Base-by-base conservation (phyloP, 2,797 vertebrate species). In the Amniataba percoides region DNA sequence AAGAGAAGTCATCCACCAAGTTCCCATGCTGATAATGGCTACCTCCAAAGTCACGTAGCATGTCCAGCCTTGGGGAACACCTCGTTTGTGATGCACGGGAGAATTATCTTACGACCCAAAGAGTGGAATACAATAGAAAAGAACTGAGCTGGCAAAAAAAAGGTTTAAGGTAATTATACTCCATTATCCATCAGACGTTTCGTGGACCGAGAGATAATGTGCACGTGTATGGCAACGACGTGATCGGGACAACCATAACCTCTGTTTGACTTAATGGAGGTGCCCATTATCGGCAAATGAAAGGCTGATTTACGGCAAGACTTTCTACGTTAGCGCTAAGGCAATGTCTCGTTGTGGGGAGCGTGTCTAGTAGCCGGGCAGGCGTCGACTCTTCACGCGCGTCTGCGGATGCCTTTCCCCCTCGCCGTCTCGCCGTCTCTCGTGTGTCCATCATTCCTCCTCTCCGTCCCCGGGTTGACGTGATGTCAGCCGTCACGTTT, bases 151-250 rank as follows among this genome's bases (percentile, higher is more conserved):
- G 23, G 86, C 88, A 90, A 74, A 77, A 85, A 80, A 86, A 88
- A 83, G 87, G 89, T 89, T 91, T 93, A 90, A 81, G 87, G 87
- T 93, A 94, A 93, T 93, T 85, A 92, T 39, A 91, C 90, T 88
- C 76, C 80, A 73, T 89, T 86, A 74, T 82, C 86, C 81, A 87
- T 86, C 76, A 89, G 88, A 92, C 90, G 85, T 67, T 82, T 86
- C 73, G 82, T 86, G 80, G 86, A 82, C 70, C 1, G 2, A 52
- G 64, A 87, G 89, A 91, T 93, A 93, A 93, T 93, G 73, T 84
- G 88, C 87, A 93, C 0, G 74, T 92, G 82, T 66, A 82, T 43
- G 56, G 61, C 82, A 80, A 71, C 78, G 79, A 92, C 86, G 90
- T 58, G 82, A 88, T 77, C 7, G 19, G 79, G 77, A 88, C 87